Evolutionary conservation across 2,888 invertebrate species (phyloP).

Genomic region (Sisyra nigra): DNA sequence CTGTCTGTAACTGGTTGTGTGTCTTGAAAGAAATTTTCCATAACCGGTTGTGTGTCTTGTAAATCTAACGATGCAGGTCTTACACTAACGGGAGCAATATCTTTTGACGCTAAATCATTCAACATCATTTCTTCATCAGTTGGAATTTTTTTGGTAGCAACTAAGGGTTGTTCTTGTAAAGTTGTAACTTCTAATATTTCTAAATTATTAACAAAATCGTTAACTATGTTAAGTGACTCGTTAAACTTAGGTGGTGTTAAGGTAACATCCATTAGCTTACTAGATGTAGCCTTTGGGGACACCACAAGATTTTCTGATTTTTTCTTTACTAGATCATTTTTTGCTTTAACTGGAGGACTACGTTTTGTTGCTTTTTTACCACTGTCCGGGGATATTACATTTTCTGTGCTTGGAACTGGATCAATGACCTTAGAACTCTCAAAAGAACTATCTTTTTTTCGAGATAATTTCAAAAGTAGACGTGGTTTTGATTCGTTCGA

Average conservation of each 20-base stretch:
- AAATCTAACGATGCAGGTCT: background rate
- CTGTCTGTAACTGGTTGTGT: constrained; percentile 2
- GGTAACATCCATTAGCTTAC: too few relatives aligned
- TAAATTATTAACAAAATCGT: background rate
- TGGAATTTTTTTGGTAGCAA: background rate
- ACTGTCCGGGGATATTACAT: too few relatives aligned
- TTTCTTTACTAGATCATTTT: too few relatives aligned
- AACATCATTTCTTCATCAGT: background rate
- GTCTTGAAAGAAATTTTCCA: background rate
- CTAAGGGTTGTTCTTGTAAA: background rate
- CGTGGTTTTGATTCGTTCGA: background rate
- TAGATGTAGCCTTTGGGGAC: too few relatives aligned
- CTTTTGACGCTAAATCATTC: background rate
- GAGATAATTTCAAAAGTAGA: background rate
- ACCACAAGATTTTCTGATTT: too few relatives aligned
- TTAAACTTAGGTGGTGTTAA: too few relatives aligned
- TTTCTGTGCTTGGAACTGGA: background rate
- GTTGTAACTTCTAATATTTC: background rate
- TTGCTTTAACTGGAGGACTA: too few relatives aligned
- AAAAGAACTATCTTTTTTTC: background rate
- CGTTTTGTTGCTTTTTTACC: too few relatives aligned
- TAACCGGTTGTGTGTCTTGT: background rate
- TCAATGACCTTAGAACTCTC: background rate
- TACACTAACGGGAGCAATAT: background rate
- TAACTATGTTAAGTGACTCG: too few relatives aligned